Percentiles rank a stretch among this genome's conserved stretches.
Evolutionary conservation across 2,888 invertebrate genomes (phyloP).

Genomic region (Eumacrocentrus americanus): DNA sequence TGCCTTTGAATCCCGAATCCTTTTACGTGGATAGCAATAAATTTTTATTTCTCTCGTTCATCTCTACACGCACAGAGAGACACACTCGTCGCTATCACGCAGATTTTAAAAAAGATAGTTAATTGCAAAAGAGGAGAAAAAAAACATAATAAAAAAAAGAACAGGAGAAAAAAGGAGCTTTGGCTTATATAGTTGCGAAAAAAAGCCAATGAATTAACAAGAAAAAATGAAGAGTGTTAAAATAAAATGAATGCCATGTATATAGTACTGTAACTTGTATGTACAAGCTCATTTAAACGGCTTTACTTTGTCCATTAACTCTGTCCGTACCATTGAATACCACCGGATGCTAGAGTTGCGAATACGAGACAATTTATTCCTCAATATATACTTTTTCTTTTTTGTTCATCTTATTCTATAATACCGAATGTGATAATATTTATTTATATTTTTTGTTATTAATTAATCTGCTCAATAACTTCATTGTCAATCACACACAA

Average conservation of each 20-base stretch:
- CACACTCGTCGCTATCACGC: conserved; percentile 7
- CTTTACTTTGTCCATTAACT: conserved; percentile 40
- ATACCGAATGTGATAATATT: not conserved
- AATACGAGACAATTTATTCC: conserved; percentile 23
- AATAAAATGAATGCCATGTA: conserved; percentile 4
- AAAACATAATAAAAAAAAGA: conserved; percentile 4
- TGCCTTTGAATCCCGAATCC: conserved; percentile 43
- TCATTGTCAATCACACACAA: conserved; percentile 24
- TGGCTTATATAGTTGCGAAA: not conserved
- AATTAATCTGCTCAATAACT: conserved; percentile 2
- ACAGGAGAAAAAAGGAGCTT: not conserved
- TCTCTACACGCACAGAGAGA: conserved; percentile 13
- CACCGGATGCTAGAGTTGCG: conserved; percentile 27
- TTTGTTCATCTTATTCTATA: not conserved
- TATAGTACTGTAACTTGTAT: conserved; percentile 21
- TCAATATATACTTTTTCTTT: too few relatives aligned
- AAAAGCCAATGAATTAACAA: not conserved
- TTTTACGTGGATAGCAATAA: conserved; percentile 40
- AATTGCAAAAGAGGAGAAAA: not conserved
- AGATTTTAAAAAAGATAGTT: not conserved
- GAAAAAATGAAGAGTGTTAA: not conserved
- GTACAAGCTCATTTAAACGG: conserved; percentile 35
- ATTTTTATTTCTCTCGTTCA: conserved; percentile 32
- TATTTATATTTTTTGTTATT: not conserved
- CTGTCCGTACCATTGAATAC: conserved; percentile 39